Conservation (phyloP, 2,888 invertebrate species). For the Eupithecia pulchellata region DNA sequence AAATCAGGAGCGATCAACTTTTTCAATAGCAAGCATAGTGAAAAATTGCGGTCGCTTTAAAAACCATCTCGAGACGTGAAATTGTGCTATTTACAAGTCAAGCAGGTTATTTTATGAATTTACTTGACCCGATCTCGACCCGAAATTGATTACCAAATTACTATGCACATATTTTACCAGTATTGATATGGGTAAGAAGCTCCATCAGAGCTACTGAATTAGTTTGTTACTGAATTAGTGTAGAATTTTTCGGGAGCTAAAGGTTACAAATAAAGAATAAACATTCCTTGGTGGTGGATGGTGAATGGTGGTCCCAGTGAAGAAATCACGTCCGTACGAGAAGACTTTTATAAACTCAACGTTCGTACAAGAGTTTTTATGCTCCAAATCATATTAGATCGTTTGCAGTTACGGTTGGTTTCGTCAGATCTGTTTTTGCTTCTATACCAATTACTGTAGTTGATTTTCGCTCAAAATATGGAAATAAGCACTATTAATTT, state of each 20-base stretch:
- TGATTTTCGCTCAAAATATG: no score
- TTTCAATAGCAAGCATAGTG: not conserved
- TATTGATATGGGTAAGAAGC: not conserved
- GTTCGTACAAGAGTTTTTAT: not conserved
- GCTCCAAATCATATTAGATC: not conserved
- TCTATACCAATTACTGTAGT: no score
- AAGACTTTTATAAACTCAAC: not conserved
- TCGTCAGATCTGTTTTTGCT: no score
- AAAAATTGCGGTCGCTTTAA: not conserved
- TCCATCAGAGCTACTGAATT: not conserved
- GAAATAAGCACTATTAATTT: no score
- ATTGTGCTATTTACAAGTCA: slow-evolving; percentile 1
- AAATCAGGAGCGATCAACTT: not conserved
- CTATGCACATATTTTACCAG: slow-evolving; percentile 5
- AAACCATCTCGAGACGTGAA: not conserved
- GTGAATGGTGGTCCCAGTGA: not conserved
- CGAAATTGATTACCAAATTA: slow-evolving; percentile 3
- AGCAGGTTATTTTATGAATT: slow-evolving; percentile 3
- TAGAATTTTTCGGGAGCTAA: not conserved
- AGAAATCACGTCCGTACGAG: no score
- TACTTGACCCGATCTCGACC: not conserved
- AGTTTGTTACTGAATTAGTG: not conserved
- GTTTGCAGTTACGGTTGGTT: not conserved
- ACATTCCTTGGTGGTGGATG: not conserved
- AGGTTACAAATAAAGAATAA: not conserved